Conservation (phyloP, 2,888 invertebrate species). For the Acleris laterana region DNA sequence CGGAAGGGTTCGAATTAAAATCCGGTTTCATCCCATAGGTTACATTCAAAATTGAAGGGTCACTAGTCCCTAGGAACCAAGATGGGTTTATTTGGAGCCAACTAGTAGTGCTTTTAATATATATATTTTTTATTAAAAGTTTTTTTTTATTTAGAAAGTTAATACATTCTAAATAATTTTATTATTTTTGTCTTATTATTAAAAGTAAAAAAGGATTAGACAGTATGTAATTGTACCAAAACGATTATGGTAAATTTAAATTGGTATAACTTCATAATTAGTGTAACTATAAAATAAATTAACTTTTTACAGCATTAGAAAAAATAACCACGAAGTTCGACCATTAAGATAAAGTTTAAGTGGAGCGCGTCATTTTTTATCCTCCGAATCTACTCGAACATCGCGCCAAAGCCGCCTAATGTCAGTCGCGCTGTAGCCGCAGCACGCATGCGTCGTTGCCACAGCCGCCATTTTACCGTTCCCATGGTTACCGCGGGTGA, state of each 20-base stretch:
- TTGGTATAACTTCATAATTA: no score
- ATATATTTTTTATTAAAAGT: no score
- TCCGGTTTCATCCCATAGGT: not conserved
- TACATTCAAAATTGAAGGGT: not conserved
- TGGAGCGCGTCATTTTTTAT: constrained; percentile 27
- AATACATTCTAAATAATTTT: no score
- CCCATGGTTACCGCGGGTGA: constrained; percentile 30
- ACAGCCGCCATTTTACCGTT: constrained; percentile 24
- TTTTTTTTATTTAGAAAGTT: no score
- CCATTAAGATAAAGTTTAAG: constrained; percentile 23
- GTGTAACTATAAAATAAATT: no score
- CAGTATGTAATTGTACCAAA: no score
- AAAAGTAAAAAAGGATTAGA: no score
- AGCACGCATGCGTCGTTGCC: constrained; percentile 32
- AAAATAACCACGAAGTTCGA: not conserved
- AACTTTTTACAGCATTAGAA: not conserved
- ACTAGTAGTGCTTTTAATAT: no score
- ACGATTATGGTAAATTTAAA: no score
- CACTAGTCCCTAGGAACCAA: no score
- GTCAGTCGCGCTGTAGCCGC: constrained; percentile 21
- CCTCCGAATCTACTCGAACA: constrained; percentile 18
- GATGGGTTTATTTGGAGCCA: no score
- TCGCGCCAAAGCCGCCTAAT: constrained; percentile 1
- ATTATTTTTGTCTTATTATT: no score
- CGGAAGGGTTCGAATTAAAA: not conserved